phyloP scores from a whole-genome alignment of 2,888 invertebrate species.

The Epistrophe eligans region DNA sequence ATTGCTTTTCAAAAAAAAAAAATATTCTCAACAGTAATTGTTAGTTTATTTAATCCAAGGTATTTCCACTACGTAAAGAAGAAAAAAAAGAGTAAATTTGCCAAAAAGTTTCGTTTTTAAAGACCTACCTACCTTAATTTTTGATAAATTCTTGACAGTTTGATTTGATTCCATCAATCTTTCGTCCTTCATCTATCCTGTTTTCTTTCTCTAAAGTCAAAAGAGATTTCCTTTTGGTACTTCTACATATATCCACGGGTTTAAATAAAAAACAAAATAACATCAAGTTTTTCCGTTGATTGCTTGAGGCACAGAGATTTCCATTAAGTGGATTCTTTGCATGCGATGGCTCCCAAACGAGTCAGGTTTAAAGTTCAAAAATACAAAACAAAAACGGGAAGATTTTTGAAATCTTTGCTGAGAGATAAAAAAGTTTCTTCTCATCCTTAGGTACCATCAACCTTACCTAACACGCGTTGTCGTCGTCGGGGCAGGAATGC shows the following conservation, averaged over 20 bases:
- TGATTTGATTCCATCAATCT: background rate
- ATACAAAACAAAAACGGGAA: constrained; percentile 26
- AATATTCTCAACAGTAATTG: no score
- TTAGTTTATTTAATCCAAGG: no score
- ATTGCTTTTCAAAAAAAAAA: no score
- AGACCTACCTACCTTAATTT: background rate
- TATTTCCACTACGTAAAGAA: background rate
- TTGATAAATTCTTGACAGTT: background rate
- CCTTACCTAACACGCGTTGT: background rate
- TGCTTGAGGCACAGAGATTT: constrained; percentile 30
- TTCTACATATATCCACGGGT: background rate
- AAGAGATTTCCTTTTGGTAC: background rate
- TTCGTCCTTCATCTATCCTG: background rate
- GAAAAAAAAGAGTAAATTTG: background rate
- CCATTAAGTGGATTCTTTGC: constrained; percentile 52
- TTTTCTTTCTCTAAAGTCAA: background rate
- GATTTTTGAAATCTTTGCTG: constrained; percentile 34
- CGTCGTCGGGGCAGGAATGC: constrained; percentile 25
- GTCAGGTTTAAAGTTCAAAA: constrained; percentile 30
- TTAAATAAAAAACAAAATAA: background rate
- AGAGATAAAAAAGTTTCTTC: constrained; percentile 14
- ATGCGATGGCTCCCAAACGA: constrained; percentile 36
- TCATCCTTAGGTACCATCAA: background rate
- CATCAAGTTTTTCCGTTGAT: constrained; percentile 14
- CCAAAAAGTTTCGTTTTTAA: background rate